Evolutionary conservation across 1,140 invertebrate species (phyloP).

Genomic region (Diabrotica virgifera): DNA sequence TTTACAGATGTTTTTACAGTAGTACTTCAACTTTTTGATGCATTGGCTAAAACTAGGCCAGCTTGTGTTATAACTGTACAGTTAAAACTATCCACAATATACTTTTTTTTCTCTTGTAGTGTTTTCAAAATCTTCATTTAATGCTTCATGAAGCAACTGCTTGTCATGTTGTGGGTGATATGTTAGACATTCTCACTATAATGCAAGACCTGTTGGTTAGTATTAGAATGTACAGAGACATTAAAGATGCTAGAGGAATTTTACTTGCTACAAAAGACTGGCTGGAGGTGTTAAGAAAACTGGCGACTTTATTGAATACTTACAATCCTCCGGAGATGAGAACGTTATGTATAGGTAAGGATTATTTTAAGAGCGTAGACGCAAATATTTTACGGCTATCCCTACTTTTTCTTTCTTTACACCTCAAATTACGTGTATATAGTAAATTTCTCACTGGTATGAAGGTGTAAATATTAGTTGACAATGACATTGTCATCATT

Average conservation of each 20-base stretch:
- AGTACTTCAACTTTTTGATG: too few species aligned
- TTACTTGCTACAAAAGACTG: constrained; percentile 76
- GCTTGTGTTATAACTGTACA: too few species aligned
- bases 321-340: constrained; percentile 86
- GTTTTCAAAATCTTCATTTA: constrained; percentile 84
- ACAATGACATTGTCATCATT: too few species aligned
- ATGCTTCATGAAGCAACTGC: constrained; percentile 93
- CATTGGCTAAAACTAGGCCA: too few species aligned
- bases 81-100: too few species aligned
- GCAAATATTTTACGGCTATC: too few species aligned
- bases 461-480: too few species aligned
- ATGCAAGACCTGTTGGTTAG: constrained; percentile 70
- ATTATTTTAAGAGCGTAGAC: not conserved
- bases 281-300: constrained; percentile 76
- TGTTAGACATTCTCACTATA: constrained; percentile 79
- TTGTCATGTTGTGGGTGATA: constrained; percentile 78
- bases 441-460: not conserved
- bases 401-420: too few species aligned
- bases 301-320: constrained; percentile 84
- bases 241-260: constrained; percentile 63
- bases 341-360: constrained; percentile 69
- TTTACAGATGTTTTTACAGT: too few species aligned
- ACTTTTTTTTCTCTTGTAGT: constrained; percentile 49
- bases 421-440: not conserved
- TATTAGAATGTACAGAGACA: constrained; percentile 62